Evolutionary conservation across 2,113 vertebrate species (phyloP), one percentile per base, ranked within the genome.

Genomic region (Charina bottae): DNA sequence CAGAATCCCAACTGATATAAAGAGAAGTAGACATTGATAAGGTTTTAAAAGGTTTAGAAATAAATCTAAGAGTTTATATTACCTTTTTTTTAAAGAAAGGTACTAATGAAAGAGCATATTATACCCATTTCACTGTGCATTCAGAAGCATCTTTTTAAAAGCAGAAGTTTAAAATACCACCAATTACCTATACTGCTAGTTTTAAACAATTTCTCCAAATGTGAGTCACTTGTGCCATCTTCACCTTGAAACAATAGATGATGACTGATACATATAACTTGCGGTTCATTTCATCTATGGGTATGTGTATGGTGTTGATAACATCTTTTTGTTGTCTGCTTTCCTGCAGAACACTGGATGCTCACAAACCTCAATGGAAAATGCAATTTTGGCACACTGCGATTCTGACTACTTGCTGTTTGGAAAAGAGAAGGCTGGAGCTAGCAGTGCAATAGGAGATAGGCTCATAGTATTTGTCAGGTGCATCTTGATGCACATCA

Each of bases 291-390:
- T 23, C 23, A 90, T 56, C 12, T 59, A 60, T 92, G 92, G 92
- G 72, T 95, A 96, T 64, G 94, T 93, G 92, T 94, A 94, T 90
- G 91, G 96, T 91, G 83, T 84, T 89, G 91, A 92, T 95, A 23
- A 26, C 84, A 90, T 21, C n/a, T 95, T 95, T 85, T 92, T 89
- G 94, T 94, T 94, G 93, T 94, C 90, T 89, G 17, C 92, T 95
- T 83, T 62, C 21, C 19, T 46, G 9, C 90, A 54, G 19, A 90
- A 92, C 85, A 92, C 37, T 85, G 62, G 78, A 33, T 13, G 0
- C 89, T 96, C 96, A 97, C 84, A 89, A 96, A 58, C 90, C 58
- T 64, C 89, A 95, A 89, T 0, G 0, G 93, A 83, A 28, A 90
- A 9, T 26, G 64, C 37, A 83, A 55, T 42, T 26, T 26, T 85